Evolutionary conservation across 2,113 vertebrate genomes (phyloP), one percentile per base, ranked within the genome.

Genomic region (Pseudopodoces humilis): DNA sequence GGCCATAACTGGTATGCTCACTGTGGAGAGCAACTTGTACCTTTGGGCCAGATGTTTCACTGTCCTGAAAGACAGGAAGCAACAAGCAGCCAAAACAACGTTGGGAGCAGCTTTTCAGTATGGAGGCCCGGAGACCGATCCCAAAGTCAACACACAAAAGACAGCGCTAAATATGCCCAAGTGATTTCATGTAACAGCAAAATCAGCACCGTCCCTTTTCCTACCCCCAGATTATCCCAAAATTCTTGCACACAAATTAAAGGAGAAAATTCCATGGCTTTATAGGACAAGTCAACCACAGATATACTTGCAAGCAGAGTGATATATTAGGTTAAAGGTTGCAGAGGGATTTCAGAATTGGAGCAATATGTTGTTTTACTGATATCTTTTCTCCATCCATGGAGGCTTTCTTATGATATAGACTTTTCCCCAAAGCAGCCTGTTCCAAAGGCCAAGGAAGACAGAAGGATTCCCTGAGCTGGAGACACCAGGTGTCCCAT

Each of bases 121-220:
- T 2, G 21, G 28, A 72, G n/a, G 16, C 52, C 62, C 23, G 7
- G 55, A 87, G 39, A 63, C 28, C 2, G 11, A 50, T 65, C 30
- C 37, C 1, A 0, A 87, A 83, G 79, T 52, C 58, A 52, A 41
- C 41, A 50, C 56, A 23, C 4, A 30, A 27, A 62, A 82, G 35
- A 6, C 52, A 31, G 41, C 0, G 0, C 35, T 56, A 67, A 81
- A 84, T 60, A 74, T 2, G 31, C 6, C 0, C 39, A 52, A 80
- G 67, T 0, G 5, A 59, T 47, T 69, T 14, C 7, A 31, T 23
- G 27, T 24, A 50, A 81, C 20, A 31, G 33, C 20, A 81, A 79
- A 88, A 75, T 44, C 22, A 1, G 27, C 56, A 55, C 49, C 3
- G 0, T 22, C 13, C 46, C 16, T 89, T 76, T 43, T 46, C 21